Conservation (phyloP, 2,888 invertebrate species). For the Nebria brevicollis region DNA sequence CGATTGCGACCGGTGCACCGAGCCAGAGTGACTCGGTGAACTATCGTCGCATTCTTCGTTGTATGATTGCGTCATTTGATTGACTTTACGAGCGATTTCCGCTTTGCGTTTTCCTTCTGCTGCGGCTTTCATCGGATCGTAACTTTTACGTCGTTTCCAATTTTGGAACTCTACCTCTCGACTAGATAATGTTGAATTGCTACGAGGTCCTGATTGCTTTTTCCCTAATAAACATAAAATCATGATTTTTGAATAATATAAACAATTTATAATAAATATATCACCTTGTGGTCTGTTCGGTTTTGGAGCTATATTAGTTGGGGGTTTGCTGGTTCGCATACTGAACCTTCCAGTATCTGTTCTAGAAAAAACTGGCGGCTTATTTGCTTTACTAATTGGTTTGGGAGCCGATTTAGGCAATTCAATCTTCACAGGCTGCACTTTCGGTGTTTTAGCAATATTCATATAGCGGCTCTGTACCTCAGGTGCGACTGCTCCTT, state of each 20-base stretch:
- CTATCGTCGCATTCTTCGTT: constrained; percentile 60
- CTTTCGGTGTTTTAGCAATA: constrained; percentile 55
- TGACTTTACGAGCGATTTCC: constrained; percentile 64
- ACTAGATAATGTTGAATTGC: constrained; percentile 76
- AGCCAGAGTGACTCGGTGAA: constrained; percentile 62
- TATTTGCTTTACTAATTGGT: constrained; percentile 56
- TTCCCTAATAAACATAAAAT: constrained; percentile 58
- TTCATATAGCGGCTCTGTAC: constrained; percentile 61
- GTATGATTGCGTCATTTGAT: constrained; percentile 60
- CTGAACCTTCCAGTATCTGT: constrained; percentile 74
- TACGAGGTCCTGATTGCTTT: constrained; percentile 71
- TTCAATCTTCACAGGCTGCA: constrained; percentile 39
- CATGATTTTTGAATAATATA: background rate
- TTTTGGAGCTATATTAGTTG: constrained; percentile 60
- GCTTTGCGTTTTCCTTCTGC: constrained; percentile 82
- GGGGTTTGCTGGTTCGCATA: constrained; percentile 65
- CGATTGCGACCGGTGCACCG: constrained; percentile 63
- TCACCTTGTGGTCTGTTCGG: constrained; percentile 55
- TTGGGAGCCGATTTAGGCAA: constrained; percentile 50
- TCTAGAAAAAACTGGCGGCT: constrained; percentile 65
- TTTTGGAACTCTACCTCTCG: constrained; percentile 91
- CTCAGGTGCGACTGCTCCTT: constrained; percentile 57
- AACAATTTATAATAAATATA: background rate
- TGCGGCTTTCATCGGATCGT: constrained; percentile 94
- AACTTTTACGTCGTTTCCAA: constrained; percentile 95